Conservation (phyloP, 2,888 invertebrate genomes). For the Hypselothyrea guttata region DNA sequence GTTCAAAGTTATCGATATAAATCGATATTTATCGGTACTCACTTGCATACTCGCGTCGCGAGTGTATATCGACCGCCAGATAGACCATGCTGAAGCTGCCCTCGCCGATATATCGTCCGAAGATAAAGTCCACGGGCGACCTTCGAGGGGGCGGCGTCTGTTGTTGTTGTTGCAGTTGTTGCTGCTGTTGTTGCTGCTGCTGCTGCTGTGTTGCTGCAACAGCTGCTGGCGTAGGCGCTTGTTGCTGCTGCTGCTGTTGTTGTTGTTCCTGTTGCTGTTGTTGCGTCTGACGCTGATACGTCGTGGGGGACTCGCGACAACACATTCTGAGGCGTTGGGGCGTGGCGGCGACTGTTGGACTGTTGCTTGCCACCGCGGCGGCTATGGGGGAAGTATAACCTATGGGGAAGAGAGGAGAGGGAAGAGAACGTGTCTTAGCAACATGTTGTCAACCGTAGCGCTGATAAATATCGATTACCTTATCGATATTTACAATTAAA, state of each 20-base stretch:
- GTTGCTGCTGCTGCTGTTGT: conserved; percentile 41
- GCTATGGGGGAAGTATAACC: conserved; percentile 78
- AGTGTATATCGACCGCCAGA: conserved; percentile 94
- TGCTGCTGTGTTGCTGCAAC: conserved; percentile 30
- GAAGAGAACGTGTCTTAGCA: conserved; percentile 25
- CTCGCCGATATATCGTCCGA: conserved; percentile 97
- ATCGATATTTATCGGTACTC: no score
- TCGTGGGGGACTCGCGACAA: conserved; percentile 37
- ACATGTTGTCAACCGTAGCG: conserved; percentile 59
- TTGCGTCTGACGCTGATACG: not conserved
- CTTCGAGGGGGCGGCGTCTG: conserved; percentile 72
- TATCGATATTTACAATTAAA: no score
- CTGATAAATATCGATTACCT: no score
- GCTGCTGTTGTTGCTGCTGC: conserved; percentile 34
- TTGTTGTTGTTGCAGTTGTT: conserved; percentile 37
- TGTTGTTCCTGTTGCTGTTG: conserved; percentile 25
- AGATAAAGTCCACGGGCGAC: conserved; percentile 93
- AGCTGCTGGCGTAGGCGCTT: conserved; percentile 40
- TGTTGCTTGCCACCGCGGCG: conserved; percentile 73
- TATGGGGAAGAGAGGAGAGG: conserved; percentile 21
- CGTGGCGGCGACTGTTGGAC: conserved; percentile 58
- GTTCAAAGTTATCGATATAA: no score
- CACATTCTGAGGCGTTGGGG: conserved; percentile 63
- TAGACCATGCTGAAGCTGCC: conserved; percentile 98
- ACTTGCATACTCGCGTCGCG: conserved; percentile 96